Conservation (phyloP, 2,888 invertebrate genomes). For the Dendrolimus houi region DNA sequence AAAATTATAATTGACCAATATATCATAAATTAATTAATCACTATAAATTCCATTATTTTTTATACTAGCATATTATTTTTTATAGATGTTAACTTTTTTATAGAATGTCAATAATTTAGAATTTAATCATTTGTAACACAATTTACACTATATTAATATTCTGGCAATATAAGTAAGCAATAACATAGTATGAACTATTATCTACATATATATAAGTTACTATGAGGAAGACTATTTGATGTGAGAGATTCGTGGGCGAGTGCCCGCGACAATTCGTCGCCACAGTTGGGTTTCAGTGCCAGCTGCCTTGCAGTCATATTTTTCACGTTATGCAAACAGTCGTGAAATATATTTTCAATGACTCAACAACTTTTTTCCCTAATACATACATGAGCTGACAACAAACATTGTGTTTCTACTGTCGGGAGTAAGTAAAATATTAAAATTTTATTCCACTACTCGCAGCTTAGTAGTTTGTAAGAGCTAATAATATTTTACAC, state of each 20-base stretch:
- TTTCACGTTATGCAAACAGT: conserved; percentile 17
- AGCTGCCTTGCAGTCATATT: conserved; percentile 23
- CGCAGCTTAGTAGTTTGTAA: too few relatives aligned
- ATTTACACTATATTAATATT: too few relatives aligned
- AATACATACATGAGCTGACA: background rate
- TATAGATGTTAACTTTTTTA: too few relatives aligned
- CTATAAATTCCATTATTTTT: too few relatives aligned
- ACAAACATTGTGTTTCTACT: background rate
- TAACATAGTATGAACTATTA: too few relatives aligned
- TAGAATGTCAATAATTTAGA: too few relatives aligned
- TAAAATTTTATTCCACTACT: background rate
- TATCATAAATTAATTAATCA: too few relatives aligned
- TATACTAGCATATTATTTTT: too few relatives aligned
- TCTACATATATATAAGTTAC: background rate
- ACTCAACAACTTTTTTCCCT: background rate
- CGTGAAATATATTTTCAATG: background rate
- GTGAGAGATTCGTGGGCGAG: conserved; percentile 22
- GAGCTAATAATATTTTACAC: too few relatives aligned
- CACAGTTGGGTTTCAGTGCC: conserved; percentile 40
- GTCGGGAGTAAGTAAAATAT: background rate
- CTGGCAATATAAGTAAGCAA: too few relatives aligned
- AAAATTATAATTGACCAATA: too few relatives aligned
- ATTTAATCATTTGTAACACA: too few relatives aligned
- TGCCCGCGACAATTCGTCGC: conserved; percentile 47
- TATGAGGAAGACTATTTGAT: conserved; percentile 27